phyloP scores from a whole-genome alignment of 2,888 invertebrate genomes.

The Caradrina kadenii region DNA sequence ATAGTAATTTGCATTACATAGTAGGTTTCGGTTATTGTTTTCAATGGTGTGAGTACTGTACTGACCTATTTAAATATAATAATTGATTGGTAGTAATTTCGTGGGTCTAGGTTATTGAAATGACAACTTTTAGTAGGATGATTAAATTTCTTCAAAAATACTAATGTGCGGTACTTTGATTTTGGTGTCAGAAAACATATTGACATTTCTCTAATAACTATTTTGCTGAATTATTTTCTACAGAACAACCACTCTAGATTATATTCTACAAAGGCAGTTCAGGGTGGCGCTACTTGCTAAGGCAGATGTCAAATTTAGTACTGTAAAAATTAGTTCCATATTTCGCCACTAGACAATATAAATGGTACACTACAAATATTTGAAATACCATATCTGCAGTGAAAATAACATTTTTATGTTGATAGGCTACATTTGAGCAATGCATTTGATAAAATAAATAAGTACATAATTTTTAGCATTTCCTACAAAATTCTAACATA shows the following conservation, averaged over 20 bases:
- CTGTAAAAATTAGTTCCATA: constrained; percentile 3
- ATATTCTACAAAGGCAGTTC: too few relatives aligned
- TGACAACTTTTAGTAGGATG: background rate
- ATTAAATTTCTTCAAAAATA: background rate
- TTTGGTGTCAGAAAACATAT: background rate
- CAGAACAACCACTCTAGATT: too few relatives aligned
- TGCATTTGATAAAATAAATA: too few relatives aligned
- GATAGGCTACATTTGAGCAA: too few relatives aligned
- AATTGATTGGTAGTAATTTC: background rate
- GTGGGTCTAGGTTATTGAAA: constrained; percentile 15
- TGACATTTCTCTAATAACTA: background rate
- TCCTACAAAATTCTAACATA: too few relatives aligned
- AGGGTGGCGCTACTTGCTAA: background rate
- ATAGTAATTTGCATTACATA: background rate
- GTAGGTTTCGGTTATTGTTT: background rate
- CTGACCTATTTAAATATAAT: background rate
- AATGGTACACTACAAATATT: too few relatives aligned
- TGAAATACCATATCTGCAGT: too few relatives aligned
- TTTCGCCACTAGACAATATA: background rate
- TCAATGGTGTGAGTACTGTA: background rate
- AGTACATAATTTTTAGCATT: too few relatives aligned
- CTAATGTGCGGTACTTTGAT: background rate
- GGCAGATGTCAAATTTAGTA: constrained; percentile 24
- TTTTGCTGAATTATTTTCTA: background rate
- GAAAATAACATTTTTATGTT: too few relatives aligned